Evolutionary conservation across 2,797 vertebrate genomes (phyloP), one percentile per base, ranked within the genome.

Genomic region (Perodicticus potto): DNA sequence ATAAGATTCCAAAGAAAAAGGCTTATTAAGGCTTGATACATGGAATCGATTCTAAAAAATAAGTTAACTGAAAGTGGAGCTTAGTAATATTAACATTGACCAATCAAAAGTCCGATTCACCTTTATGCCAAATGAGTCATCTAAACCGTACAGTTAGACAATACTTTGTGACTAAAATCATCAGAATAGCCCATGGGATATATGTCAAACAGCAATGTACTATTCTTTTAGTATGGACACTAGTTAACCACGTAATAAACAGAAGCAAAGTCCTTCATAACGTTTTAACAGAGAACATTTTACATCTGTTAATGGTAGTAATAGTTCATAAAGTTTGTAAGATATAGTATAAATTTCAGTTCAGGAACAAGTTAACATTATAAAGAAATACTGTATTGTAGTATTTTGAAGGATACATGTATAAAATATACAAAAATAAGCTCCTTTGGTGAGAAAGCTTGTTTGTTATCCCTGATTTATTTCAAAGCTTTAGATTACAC

Each of bases 301-400:
- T 53, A 84, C 7, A 70, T 34, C 45, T 95, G 29, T 37, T 95
- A n/a, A 85, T 87, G 67, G 12, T 55, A 83, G 40, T 70, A 81
- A 2, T 45, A 85, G 73, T 95, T 95, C 72, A 94, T 78, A 69
- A 82, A 83, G 89, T 92, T 45, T 95, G 10, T 86, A 90, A 94
- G 27, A 53, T 86, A 5, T 78, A 88, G 67, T 85, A 92, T 45
- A 94, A 91, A 73, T 91, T 92, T 92, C 88, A 95, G 59, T 40
- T 91, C 74, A 86, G 45, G 67, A 73, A 93, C 34, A 80, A 69
- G 45, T 77, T 77, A 95, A 57, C 40, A 91, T 70, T 85, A 90
- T 32, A 91, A 73, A 89, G 27, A 94, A 92, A 86, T 55, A 55
- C 0, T 49, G 25, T 69, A 67, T 45, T 81, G 23, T 88, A 53